These are phyloP conservation scores for Chaitophorus viminalis DNA, from an alignment of 2,888 invertebrate genomes.

Conservation along the genomic window DNA sequence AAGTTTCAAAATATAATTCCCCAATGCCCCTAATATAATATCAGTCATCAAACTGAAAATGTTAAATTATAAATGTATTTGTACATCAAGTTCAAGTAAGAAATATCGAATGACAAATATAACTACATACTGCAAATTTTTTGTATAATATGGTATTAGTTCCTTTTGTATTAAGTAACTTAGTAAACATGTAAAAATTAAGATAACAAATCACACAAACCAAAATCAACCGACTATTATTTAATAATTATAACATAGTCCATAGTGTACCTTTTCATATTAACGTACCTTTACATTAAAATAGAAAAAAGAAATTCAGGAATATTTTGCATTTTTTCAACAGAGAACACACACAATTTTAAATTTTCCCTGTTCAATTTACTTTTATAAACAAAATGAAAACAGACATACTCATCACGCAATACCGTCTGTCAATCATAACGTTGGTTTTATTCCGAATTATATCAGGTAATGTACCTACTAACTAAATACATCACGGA, in stretches of 20 bases:
- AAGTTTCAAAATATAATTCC: background rate
- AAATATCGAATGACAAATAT: background rate
- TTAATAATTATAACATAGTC: no score
- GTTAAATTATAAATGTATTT: background rate
- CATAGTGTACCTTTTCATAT: background rate
- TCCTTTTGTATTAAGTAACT: background rate
- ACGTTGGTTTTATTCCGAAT: background rate
- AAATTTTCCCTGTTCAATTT: slow-evolving; percentile 11
- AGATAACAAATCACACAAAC: no score
- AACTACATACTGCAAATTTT: background rate
- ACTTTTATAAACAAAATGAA: background rate
- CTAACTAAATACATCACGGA: background rate
- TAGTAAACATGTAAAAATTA: no score
- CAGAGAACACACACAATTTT: background rate
- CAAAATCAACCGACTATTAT: no score
- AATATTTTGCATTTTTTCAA: no score
- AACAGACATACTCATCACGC: background rate
- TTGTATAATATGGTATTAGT: background rate
- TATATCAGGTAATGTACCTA: background rate
- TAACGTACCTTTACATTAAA: background rate
- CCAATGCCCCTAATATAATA: background rate
- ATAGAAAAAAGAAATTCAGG: background rate
- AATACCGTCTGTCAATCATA: background rate
- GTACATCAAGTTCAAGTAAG: no score
- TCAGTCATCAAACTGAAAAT: background rate